These are phyloP conservation scores for Arizona elegans DNA, from an alignment of 2,113 vertebrate genomes.

Conservation along the genomic window DNA sequence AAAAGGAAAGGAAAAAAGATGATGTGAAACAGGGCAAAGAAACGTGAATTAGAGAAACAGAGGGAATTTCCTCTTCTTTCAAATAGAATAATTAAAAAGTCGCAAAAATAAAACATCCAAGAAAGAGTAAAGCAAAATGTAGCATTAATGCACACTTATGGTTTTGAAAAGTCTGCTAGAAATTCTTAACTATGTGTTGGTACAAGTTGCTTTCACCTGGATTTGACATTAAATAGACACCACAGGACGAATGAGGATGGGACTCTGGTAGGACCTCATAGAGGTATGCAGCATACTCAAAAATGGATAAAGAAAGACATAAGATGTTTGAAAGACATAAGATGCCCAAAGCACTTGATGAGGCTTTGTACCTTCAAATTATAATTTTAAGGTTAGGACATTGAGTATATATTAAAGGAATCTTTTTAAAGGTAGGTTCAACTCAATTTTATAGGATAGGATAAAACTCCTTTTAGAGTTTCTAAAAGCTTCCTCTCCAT, in stretches of 20 bases:
- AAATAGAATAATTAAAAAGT: conserved; percentile 70
- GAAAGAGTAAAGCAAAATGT: conserved; percentile 54
- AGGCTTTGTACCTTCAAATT: neutral
- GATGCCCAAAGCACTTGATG: neutral
- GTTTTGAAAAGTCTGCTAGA: conserved; percentile 51
- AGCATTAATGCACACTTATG: conserved; percentile 59
- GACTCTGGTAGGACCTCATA: neutral
- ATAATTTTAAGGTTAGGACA: neutral
- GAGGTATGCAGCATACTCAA: neutral
- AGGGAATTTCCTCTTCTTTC: conserved; percentile 57
- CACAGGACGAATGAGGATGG: neutral
- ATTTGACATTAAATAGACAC: neutral
- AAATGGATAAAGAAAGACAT: neutral
- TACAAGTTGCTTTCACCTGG: conserved; percentile 33
- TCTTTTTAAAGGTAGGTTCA: neutral
- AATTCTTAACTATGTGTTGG: conserved; percentile 38
- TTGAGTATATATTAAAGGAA: neutral
- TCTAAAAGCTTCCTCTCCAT: neutral
- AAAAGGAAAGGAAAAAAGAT: conserved; percentile 6
- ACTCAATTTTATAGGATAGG: accelerated
- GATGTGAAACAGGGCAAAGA: conserved; percentile 38
- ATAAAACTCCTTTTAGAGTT: neutral
- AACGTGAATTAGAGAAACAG: conserved; percentile 49
- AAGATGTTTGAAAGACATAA: accelerated
- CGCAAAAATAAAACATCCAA: conserved; percentile 67